Conservation (phyloP, 2,797 vertebrate genomes). For the Muscicapa comitata region DNA sequence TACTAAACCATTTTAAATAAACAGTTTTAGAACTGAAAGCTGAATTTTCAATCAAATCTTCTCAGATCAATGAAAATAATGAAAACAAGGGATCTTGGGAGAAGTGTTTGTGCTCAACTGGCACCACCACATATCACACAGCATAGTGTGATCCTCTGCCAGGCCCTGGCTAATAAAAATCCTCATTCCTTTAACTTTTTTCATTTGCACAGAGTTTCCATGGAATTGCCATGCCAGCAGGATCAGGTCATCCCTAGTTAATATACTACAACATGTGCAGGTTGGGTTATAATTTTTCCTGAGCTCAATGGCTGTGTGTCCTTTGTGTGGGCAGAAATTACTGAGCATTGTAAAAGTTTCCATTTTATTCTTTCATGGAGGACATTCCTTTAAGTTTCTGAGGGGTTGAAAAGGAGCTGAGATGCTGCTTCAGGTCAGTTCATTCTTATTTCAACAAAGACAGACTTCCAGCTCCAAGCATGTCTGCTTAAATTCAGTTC, state of each 20-base stretch:
- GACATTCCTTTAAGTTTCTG: not conserved
- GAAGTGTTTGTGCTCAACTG: not conserved
- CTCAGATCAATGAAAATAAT: not conserved
- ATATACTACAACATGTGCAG: not conserved
- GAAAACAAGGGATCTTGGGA: not conserved
- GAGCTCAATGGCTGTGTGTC: not conserved
- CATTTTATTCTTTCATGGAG: not conserved
- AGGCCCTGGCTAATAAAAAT: not conserved
- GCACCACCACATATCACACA: not conserved
- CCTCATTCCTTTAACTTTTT: not conserved
- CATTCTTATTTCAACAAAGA: conserved; percentile 42
- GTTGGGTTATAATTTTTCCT: not conserved
- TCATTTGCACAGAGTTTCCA: not conserved
- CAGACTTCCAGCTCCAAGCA: not conserved
- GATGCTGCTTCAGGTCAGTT: conserved; percentile 26
- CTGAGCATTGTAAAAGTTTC: not conserved
- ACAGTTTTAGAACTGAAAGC: not conserved
- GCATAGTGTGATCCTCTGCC: not conserved
- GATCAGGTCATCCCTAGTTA: not conserved
- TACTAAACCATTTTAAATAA: not conserved
- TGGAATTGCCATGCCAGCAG: not conserved
- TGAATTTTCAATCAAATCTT: not conserved
- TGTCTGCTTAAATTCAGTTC: conserved; percentile 16
- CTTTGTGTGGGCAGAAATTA: not conserved
- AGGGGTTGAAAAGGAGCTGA: not conserved